Evolutionary conservation across 2,888 invertebrate genomes (phyloP).

Genomic region (Syrphus vitripennis): DNA sequence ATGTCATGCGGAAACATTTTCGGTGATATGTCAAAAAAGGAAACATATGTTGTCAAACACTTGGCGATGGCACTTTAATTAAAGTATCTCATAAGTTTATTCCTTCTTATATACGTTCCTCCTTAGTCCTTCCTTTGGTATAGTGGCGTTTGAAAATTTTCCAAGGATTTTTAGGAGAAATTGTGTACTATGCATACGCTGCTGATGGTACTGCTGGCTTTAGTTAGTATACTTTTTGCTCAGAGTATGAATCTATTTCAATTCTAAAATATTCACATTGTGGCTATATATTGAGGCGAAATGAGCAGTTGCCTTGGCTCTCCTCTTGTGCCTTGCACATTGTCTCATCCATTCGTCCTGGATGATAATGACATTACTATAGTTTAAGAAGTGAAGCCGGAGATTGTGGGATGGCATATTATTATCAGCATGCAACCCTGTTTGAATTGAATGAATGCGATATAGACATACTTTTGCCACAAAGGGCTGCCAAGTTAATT

Average conservation of each 20-base stretch:
- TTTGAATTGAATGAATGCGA: neutral
- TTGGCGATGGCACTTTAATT: constrained; percentile 70
- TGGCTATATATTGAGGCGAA: constrained; percentile 54
- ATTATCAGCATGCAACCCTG: constrained; percentile 22
- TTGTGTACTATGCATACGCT: constrained; percentile 35
- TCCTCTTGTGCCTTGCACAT: constrained; percentile 42
- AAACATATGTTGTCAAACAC: constrained; percentile 70
- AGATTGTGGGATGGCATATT: constrained; percentile 40
- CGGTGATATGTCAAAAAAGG: constrained; percentile 69
- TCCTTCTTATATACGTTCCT: constrained; percentile 7
- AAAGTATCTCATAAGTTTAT: constrained; percentile 67
- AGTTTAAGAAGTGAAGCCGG: constrained; percentile 42
- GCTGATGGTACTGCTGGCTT: neutral
- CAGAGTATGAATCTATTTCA: constrained; percentile 27
- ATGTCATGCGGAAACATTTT: constrained; percentile 66
- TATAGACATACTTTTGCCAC: neutral
- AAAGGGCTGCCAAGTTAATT: constrained; percentile 24
- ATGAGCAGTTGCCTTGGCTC: constrained; percentile 26
- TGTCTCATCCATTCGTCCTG: constrained; percentile 43
- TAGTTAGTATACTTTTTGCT: constrained; percentile 37
- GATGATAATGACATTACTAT: constrained; percentile 60
- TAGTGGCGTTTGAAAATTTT: constrained; percentile 11
- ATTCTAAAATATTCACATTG: constrained; percentile 49
- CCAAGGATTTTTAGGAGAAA: constrained; percentile 20
- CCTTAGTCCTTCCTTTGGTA: constrained; percentile 20